Base-by-base conservation (phyloP, 2,888 invertebrate genomes). In the Eupithecia tripunctaria region DNA sequence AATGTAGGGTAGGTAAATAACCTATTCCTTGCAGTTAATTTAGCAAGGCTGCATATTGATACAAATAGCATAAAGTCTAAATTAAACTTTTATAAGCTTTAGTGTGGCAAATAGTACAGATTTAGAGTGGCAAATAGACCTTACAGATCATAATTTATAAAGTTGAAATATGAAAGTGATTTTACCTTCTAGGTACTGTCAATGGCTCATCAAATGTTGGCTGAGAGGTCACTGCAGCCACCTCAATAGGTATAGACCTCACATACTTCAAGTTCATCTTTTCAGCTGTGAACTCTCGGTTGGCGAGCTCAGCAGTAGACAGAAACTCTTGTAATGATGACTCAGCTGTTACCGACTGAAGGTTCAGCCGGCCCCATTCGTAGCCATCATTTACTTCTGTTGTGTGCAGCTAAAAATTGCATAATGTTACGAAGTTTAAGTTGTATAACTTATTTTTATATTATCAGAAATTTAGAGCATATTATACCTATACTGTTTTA, bases 271-370 rank as follows among this genome's bases (percentile, higher is more conserved):
- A 95, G 85, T 99, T 98, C 2, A 98, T 88, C 87, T 98, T 98
- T 87, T 99, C 98, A 4, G 98, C 97, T 85, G 97, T 97, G 88
- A 99, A 99, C 88, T 99, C 99, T 0, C 97, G 97, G 56, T 98
- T 98, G 0, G 99, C 99, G 73, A 99, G 92, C 89, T 99, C 97
- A 0, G 99, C 99, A 0, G 98, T 99, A 0, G 98, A 97, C 5
- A 99, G 94, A 88, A 99, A 99, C 85, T 99, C 99, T 93, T 99
- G 98, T 75, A 99, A 96, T 0, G 98, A 98, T n/a, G 97, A 98
- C 88, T 99, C 98, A 81, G 99, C 99, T 0, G 99, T 99, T 0
- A 99, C 97, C 0, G 99, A 99, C 84, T 97, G 97, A 0, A 98
- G 95, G 91, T 99, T 99, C 1, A 98, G 93, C 12, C 98, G 95